Base-by-base conservation (phyloP, 1,140 invertebrate genomes). In the Lepidurus couesii region DNA sequence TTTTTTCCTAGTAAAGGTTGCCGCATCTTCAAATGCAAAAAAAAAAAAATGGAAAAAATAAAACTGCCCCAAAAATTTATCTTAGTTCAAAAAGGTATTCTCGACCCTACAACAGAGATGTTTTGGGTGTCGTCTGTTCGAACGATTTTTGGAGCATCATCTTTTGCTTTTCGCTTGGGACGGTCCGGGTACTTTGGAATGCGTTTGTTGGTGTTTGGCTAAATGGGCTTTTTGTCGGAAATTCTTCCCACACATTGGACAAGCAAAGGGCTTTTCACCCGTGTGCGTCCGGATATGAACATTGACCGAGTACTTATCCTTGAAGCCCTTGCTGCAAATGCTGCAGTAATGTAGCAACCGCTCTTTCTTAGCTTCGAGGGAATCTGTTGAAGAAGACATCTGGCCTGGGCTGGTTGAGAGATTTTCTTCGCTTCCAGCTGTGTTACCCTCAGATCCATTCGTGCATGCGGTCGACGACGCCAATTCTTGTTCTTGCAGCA, bases 151-250 rank as follows among this genome's bases (percentile, higher is more conserved):
- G 4, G 3, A 65, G 34, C 34, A 34, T 65, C 53, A 65, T 65
- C 53, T 65, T 21, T 65, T 65, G 53, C 53, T 65, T 21, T 65
- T 65, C 6, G 8, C 0, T 16, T 65, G 53, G 16, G 53, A 65
- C n/a, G 53, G 53, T 65, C 53, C 74, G 11, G 78, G 44, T 45
- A 47, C 21, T 34, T 80, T 80, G 73, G 76, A 78, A 85, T 98
- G 96, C 24, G 96, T 98, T 85, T 97, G 94, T 84, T 98, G 96
- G 85, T 98, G 96, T 85, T 98, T 98, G 77, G 96, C 96, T 77
- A 98, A 88, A 84, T 98, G 97, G 0, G 96, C 96, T 85, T 98
- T 98, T 85, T 98, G 97, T 21, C 96, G 89, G 86, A 96, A 96
- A 81, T 92, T 94, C 83, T 95, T 96, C 74, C 93, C 93, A 82